phyloP scores from a whole-genome alignment of 2,797 vertebrate genomes.

The Myotis findleyi region DNA sequence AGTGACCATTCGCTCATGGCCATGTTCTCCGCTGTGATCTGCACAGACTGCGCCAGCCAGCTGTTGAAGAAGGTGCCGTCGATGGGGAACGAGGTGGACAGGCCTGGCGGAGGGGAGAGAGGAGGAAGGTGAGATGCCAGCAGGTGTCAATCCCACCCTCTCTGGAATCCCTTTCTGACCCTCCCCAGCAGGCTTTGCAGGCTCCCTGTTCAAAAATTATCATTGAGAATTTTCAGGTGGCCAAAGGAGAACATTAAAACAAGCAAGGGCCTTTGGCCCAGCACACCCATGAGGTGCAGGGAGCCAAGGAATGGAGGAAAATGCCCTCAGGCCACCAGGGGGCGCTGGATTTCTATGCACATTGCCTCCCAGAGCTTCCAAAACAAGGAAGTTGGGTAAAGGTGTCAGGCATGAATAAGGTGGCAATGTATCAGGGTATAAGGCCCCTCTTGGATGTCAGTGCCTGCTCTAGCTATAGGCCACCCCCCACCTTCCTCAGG shows the following conservation, averaged over 20 bases:
- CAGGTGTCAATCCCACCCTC: neutral
- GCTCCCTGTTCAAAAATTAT: neutral
- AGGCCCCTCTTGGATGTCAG: neutral
- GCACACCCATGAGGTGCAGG: rapidly evolving
- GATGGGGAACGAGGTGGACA: constrained; percentile 95
- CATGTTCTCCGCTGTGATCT: constrained; percentile 97
- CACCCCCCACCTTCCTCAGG: neutral
- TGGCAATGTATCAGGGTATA: too few relatives aligned
- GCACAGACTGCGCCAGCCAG: constrained; percentile 97
- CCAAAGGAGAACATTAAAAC: neutral
- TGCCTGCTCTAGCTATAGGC: neutral
- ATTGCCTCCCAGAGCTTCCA: neutral
- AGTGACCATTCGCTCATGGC: constrained; percentile 96
- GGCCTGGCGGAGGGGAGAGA: constrained; percentile 86
- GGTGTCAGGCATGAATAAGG: rapidly evolving
- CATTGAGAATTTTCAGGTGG: neutral
- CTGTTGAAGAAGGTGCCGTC: constrained; percentile 97
- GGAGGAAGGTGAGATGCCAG: constrained; percentile 9
- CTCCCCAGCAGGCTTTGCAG: neutral
- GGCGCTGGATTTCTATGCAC: neutral
- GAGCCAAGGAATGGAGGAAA: neutral
- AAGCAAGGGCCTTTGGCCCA: rapidly evolving
- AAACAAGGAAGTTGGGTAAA: neutral
- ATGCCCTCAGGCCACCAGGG: neutral
- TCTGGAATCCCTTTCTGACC: neutral